These are phyloP conservation scores for Rhadina sibilatrix DNA, from an alignment of 2,113 vertebrate genomes.

Conservation along the genomic window DNA sequence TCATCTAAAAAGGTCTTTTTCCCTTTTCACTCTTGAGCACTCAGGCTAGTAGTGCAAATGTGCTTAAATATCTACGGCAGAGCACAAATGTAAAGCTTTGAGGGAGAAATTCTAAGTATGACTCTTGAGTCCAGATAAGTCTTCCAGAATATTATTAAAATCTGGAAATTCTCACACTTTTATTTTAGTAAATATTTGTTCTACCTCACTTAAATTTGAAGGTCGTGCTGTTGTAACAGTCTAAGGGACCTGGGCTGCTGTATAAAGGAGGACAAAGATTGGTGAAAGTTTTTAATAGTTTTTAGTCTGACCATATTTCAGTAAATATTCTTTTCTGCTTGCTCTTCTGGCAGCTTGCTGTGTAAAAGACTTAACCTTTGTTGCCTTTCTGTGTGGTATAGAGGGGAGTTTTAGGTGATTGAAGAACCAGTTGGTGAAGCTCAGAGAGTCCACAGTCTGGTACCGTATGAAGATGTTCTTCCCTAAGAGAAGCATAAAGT, in stretches of 20 bases:
- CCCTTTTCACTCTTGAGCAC: not conserved
- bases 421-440: not conserved
- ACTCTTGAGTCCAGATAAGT: not conserved
- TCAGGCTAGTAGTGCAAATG: not conserved
- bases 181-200: not conserved
- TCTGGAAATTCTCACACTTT: not conserved
- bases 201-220: not conserved
- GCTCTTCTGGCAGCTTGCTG: not conserved
- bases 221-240: not conserved
- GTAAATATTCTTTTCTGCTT: not conserved
- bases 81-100: not conserved
- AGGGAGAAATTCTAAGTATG: not conserved
- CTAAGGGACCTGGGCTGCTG: not conserved
- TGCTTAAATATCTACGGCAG: not conserved
- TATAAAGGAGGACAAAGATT: not conserved
- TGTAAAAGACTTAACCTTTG: not conserved
- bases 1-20: not conserved
- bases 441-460: rapidly evolving
- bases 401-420: not conserved
- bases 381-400: not conserved
- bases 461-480: not conserved
- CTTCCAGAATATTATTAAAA: not conserved
- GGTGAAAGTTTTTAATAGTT: not conserved
- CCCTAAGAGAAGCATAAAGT: not conserved
- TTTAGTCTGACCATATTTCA: not conserved